A percentile compares a stretch with the other conserved stretches of the same genome.
These are phyloP conservation scores for Donacobius atricapilla DNA, from an alignment of 2,113 vertebrate species.

Conservation along the genomic window DNA sequence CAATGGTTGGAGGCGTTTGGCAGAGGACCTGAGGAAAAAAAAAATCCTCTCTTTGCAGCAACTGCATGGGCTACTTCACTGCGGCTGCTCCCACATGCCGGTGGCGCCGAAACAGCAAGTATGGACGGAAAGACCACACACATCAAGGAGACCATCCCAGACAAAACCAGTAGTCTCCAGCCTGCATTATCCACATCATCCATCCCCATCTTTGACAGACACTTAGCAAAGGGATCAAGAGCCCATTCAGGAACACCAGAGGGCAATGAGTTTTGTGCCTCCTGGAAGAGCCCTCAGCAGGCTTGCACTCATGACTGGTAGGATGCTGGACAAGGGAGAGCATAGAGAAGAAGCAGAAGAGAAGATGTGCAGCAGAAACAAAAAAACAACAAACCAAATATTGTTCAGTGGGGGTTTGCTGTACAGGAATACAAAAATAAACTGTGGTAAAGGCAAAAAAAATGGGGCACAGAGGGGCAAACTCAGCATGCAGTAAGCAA, in stretches of 20 bases:
- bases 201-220: neutral
- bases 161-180: slow-evolving; percentile 12
- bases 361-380: neutral
- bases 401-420: neutral
- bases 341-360: neutral
- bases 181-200: neutral
- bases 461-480: neutral
- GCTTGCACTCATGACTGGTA: neutral
- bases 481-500: neutral
- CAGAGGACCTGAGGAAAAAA: slow-evolving; percentile 17
- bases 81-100: neutral
- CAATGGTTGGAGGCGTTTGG: slow-evolving; percentile 37
- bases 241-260: neutral
- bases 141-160: slow-evolving; percentile 3
- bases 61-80: slow-evolving; percentile 15
- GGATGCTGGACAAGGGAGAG: neutral
- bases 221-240: neutral
- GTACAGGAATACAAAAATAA: neutral
- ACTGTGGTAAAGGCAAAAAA: neutral
- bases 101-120: neutral
- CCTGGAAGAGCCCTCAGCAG: neutral
- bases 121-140: slow-evolving; percentile 38
- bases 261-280: neutral
- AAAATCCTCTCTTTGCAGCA: neutral
- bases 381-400: neutral